Evolutionary conservation across 1,140 invertebrate genomes (phyloP), one percentile per base, ranked within the genome.

Genomic region (Sinella curviseta): DNA sequence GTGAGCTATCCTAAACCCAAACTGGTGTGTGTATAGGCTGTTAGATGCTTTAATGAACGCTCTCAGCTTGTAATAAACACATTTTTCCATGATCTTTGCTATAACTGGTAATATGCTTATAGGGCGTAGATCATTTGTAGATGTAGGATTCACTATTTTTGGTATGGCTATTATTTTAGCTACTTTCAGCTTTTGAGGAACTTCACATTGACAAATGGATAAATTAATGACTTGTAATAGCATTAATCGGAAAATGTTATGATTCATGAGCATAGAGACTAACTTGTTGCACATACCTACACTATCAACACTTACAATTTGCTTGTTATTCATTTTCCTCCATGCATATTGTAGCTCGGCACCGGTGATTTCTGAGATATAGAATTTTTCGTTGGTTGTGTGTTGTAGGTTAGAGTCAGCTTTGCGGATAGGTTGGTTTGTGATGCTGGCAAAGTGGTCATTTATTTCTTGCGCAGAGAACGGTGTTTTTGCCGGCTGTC

Each of bases 1-100:
- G 33, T 78, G 73, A 0, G 24, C 24, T 65, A 33, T 26, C 0
- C 79, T 24, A n/a, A 80, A 80, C 3, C 79, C 78, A 73, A 79
- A 79, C 33, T 79, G 78, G 1, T 28, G 4, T 0, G 65, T 26
- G 20, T 12, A 70, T 8, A 79, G 20, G 17, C 76, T 70, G 35
- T 36, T 48, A 39, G 35, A 3, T 17, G 3, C 4, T 28, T 2
- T 12, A 8, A 74, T 8, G 34, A 16, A 74, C 2, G 1, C 14
- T 28, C 8, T 34, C 8, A 74, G 70, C 31, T 74, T 12, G 70
- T 31, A 8, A 36, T 34, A 74, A 16, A 74, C 24, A 74, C 30
- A 74, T 74, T 74, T 74, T 17, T 36, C 70, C 8, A 74, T 8
- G 12, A 74, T 17, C 31, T 74, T 74, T 14, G 70, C 34, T 8